Conservation (phyloP, 2,797 vertebrate species). For the Enteromius thamalakanensis region DNA sequence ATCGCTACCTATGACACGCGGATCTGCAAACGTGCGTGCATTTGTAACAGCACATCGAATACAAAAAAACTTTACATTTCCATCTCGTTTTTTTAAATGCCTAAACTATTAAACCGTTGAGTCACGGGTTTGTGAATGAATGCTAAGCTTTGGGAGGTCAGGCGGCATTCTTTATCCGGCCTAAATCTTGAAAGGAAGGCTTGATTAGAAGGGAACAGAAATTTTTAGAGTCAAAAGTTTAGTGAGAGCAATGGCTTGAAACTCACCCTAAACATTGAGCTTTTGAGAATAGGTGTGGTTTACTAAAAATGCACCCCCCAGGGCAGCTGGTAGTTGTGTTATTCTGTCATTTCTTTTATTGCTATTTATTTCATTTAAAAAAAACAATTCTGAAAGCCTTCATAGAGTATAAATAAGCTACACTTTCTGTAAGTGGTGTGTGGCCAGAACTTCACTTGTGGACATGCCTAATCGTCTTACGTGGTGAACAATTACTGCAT, state of each 20-base stretch:
- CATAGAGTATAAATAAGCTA: conserved; percentile 4
- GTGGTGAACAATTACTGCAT: conserved; percentile 72
- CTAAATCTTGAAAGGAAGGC: conserved; percentile 68
- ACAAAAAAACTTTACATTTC: not conserved
- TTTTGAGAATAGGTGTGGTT: not conserved
- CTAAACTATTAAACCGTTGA: conserved; percentile 64
- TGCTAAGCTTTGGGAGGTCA: conserved; percentile 68
- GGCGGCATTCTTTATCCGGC: conserved; percentile 68
- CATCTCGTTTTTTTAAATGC: not conserved
- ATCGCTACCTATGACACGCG: not conserved
- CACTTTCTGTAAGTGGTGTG: conserved; percentile 31
- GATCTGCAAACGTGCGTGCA: not conserved
- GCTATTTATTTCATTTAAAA: not conserved
- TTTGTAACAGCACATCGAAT: not conserved
- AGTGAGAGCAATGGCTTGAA: not conserved
- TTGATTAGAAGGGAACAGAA: conserved; percentile 59
- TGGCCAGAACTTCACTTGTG: conserved; percentile 33
- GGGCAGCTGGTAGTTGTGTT: not conserved
- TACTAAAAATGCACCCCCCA: too few relatives aligned
- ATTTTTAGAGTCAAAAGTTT: not conserved
- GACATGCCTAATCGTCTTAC: conserved; percentile 66
- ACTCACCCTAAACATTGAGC: not conserved
- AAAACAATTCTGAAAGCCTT: not conserved
- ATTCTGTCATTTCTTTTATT: not conserved
- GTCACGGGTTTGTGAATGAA: conserved; percentile 71